Conservation (phyloP, 37 sponge, comb jelly and placozoan genomes). For the Ephydatia muelleri region DNA sequence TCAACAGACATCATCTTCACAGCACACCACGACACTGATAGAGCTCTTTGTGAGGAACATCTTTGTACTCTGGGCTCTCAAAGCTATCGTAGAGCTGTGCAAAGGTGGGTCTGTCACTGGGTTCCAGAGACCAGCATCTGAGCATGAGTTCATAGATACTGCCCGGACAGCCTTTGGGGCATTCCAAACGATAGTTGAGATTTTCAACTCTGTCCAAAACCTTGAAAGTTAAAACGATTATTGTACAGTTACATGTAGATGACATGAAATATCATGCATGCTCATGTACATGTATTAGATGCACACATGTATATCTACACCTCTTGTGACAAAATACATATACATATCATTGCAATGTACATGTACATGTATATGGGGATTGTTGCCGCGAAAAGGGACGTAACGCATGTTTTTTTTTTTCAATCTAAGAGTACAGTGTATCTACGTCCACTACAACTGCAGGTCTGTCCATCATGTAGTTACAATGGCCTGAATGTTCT, state of each 20-base stretch:
- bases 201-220: conserved; percentile 84
- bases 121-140: conserved; percentile 90
- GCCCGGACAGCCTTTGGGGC: conserved; percentile 74
- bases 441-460: too few species aligned
- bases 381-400: too few species aligned
- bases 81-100: conserved; percentile 64
- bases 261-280: too few species aligned
- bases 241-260: too few species aligned
- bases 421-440: too few species aligned
- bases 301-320: too few species aligned
- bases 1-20: neutral
- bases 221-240: conserved; percentile 9
- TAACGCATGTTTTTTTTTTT: too few species aligned
- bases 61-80: conserved; percentile 62
- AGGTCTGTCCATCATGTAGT: too few species aligned
- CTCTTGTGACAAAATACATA: neutral
- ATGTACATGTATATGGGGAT: too few species aligned
- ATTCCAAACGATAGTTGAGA: conserved; percentile 59
- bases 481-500: too few species aligned
- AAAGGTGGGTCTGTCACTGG: conserved; percentile 79
- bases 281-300: too few species aligned
- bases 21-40: conserved; percentile 65
- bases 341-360: too few species aligned
- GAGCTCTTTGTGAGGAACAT: conserved; percentile 71
- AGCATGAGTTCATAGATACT: conserved; percentile 80